A percentile compares a stretch with the other conserved stretches of the same genome.
phyloP scores from a whole-genome alignment of 2,888 invertebrate genomes.

The Parnassius smintheus region DNA sequence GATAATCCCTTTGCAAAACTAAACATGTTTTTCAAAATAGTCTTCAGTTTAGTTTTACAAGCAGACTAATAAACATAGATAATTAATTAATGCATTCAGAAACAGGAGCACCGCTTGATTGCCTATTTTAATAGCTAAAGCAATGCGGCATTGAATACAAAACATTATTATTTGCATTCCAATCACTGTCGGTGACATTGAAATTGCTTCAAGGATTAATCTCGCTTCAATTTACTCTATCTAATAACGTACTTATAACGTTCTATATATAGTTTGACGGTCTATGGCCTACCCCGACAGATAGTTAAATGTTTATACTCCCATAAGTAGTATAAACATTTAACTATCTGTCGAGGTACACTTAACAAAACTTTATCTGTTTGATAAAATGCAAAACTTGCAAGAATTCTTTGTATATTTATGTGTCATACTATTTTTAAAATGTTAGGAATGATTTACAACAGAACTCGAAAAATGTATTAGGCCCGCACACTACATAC shows the following conservation, averaged over 20 bases:
- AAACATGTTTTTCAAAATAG: slow-evolving; percentile 1
- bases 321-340: background rate
- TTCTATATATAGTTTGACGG: slow-evolving; percentile 1
- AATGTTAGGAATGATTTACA: too few relatives aligned
- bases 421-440: too few relatives aligned
- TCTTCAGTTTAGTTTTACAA: too few relatives aligned
- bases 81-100: background rate
- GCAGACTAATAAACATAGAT: too few relatives aligned
- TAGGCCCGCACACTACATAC: too few relatives aligned
- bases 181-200: slow-evolving; percentile 8
- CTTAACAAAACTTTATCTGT: background rate
- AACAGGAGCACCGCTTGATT: background rate
- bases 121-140: background rate
- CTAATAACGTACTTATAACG: background rate
- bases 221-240: slow-evolving; percentile 11
- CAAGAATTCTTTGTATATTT: too few relatives aligned
- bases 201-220: slow-evolving; percentile 7
- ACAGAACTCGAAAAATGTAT: too few relatives aligned
- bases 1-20: too few relatives aligned
- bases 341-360: too few relatives aligned
- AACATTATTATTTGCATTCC: slow-evolving; percentile 10
- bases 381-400: too few relatives aligned
- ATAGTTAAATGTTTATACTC: slow-evolving; percentile 11
- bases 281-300: background rate
- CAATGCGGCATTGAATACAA: background rate